Conservation (phyloP, 2,797 vertebrate species). For the Artibeus lituratus region DNA sequence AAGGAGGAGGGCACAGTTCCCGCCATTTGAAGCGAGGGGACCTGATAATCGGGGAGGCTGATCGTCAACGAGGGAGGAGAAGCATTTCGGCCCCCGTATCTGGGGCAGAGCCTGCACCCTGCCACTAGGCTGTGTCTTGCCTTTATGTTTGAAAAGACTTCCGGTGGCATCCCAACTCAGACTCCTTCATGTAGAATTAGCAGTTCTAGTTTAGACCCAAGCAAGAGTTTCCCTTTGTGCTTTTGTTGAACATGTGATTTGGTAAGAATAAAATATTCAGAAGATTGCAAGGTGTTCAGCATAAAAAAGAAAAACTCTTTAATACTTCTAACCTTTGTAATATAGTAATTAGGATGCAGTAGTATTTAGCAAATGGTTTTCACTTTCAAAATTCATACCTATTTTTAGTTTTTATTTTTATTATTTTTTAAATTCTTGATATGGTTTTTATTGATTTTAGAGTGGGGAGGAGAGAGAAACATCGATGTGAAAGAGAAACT, state of each 20-base stretch:
- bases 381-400: not conserved
- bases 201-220: not conserved
- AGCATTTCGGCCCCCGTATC: rapidly evolving
- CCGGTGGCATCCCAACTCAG: not conserved
- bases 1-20: not conserved
- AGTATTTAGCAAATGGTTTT: not conserved
- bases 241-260: not conserved
- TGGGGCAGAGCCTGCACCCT: not conserved
- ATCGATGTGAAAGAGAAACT: not conserved
- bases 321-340: not conserved
- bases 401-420: not conserved
- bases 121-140: not conserved
- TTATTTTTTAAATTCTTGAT: not conserved
- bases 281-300: not conserved
- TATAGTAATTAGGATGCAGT: not conserved
- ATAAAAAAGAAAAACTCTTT: not conserved
- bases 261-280: not conserved
- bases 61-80: not conserved
- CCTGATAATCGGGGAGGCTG: not conserved
- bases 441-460: not conserved
- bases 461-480: not conserved
- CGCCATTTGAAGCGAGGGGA: not conserved
- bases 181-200: not conserved
- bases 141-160: not conserved
- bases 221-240: not conserved